These are phyloP conservation scores for Venturia canescens DNA, from an alignment of 1,140 invertebrate species.

Conservation along the genomic window DNA sequence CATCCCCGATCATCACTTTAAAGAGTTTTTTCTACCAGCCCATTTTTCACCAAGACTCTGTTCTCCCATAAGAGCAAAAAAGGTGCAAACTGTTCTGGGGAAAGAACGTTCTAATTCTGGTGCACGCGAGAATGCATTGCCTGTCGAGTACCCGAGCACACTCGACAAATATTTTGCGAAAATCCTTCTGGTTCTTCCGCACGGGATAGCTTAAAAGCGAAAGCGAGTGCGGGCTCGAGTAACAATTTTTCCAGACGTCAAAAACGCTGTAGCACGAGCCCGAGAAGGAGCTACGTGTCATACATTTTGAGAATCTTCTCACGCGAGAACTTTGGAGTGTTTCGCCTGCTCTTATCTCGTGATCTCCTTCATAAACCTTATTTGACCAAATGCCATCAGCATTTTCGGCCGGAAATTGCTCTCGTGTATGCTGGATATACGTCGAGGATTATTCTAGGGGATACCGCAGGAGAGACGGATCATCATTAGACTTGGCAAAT, in stretches of 20 bases:
- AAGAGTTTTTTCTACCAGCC: neutral
- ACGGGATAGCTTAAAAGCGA: neutral
- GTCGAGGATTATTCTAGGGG: neutral
- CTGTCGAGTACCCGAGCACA: neutral
- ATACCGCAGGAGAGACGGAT: neutral
- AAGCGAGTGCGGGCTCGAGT: neutral
- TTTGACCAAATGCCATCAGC: neutral
- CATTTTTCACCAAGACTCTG: neutral
- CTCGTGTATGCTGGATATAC: neutral
- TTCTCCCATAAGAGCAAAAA: neutral
- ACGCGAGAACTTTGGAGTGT: neutral
- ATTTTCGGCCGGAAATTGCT: neutral
- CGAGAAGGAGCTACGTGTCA: constrained; percentile 9
- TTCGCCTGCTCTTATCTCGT: neutral
- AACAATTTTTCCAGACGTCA: constrained; percentile 8
- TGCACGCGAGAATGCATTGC: constrained; percentile 2
- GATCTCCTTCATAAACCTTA: neutral
- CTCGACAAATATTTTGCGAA: neutral
- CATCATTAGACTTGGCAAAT: neutral
- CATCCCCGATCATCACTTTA: too few relatives aligned
- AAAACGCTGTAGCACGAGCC: neutral
- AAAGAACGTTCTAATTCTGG: neutral
- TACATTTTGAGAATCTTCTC: constrained; percentile 3
- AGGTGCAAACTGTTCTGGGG: neutral
- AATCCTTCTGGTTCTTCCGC: neutral